Percentiles rank a stretch among this genome's conserved stretches.
Conservation (phyloP, 2,888 invertebrate genomes). For the Drosophila peninsularis region DNA sequence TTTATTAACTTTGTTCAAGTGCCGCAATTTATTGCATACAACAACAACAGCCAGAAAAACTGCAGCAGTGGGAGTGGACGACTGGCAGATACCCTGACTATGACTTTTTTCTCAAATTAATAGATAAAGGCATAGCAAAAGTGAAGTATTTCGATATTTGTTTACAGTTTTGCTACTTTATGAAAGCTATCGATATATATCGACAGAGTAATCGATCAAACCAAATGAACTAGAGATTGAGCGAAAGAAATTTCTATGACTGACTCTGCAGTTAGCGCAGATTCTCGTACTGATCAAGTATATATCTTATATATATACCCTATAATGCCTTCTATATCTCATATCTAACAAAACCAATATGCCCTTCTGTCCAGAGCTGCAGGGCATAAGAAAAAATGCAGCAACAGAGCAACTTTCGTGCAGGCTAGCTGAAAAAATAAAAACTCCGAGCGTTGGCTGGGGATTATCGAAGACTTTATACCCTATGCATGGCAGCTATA, state of each 20-base stretch:
- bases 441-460: not conserved
- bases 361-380: not conserved
- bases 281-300: not conserved
- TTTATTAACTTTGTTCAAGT: conserved; percentile 79
- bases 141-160: not conserved
- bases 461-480: not conserved
- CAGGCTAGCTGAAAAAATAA: conserved; percentile 9
- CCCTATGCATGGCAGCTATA: not conserved
- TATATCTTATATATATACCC: not conserved
- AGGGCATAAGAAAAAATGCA: conserved; percentile 2
- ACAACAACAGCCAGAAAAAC: conserved; percentile 24
- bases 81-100: not conserved
- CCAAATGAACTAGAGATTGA: no score
- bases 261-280: not conserved
- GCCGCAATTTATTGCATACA: conserved; percentile 77
- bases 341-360: conserved; percentile 1
- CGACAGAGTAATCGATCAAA: not conserved
- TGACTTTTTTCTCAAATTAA: no score
- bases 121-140: not conserved
- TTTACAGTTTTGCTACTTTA: not conserved
- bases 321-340: no score
- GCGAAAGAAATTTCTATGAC: no score
- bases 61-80: not conserved
- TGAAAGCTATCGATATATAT: not conserved
- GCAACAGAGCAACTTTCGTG: conserved; percentile 38